phyloP scores from a whole-genome alignment of 2,797 vertebrate genomes.

The Sebastes kiyomatsui region DNA sequence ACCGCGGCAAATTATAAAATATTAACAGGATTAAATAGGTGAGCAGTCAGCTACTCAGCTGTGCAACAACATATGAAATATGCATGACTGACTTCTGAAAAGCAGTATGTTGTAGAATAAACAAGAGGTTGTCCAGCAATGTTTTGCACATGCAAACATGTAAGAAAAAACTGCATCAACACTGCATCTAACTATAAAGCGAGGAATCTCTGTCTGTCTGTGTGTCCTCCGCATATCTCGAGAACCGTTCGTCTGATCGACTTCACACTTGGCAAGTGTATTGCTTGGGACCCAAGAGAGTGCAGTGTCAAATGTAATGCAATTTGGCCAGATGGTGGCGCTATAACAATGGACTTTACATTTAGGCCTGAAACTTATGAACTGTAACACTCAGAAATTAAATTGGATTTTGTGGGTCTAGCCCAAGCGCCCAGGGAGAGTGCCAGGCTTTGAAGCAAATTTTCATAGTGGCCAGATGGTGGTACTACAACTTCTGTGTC shows the following conservation, averaged over 20 bases:
- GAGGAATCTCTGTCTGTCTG: background rate
- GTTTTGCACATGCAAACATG: background rate
- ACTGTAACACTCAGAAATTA: too few relatives aligned
- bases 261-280: background rate
- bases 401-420: too few relatives aligned
- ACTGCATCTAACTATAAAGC: background rate
- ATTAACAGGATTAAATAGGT: slow-evolving; percentile 1
- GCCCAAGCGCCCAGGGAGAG: too few relatives aligned
- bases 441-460: too few relatives aligned
- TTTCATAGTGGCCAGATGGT: too few relatives aligned
- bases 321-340: background rate
- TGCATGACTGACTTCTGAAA: background rate
- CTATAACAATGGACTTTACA: too few relatives aligned
- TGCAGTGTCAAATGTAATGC: background rate
- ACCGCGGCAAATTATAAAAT: background rate
- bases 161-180: background rate
- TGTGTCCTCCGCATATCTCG: background rate
- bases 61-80: background rate
- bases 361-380: too few relatives aligned
- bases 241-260: background rate
- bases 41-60: background rate
- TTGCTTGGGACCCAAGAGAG: background rate
- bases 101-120: background rate
- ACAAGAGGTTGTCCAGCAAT: background rate
- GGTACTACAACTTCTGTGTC: too few relatives aligned